Evolutionary conservation across 2,797 vertebrate species (phyloP).

Genomic region (Clamator glandarius): DNA sequence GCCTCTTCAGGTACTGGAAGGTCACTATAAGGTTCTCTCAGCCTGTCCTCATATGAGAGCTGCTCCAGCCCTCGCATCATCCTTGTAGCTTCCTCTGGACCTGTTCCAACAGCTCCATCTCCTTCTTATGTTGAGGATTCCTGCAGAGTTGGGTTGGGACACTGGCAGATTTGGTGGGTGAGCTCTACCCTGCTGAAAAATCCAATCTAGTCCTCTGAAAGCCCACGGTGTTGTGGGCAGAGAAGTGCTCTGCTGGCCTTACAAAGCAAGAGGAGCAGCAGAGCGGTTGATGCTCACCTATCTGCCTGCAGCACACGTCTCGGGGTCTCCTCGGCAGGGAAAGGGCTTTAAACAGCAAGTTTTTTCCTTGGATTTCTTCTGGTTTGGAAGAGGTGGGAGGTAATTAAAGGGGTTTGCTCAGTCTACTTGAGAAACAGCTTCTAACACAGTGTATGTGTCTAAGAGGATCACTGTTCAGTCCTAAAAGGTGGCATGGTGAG

Average conservation of each 20-base stretch:
- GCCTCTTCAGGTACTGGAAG: no score
- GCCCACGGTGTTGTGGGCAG: neutral
- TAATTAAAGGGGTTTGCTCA: neutral
- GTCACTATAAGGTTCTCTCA: no score
- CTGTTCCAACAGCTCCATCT: no score
- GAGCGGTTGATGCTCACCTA: neutral
- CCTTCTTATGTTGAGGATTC: no score
- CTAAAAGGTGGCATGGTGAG: neutral
- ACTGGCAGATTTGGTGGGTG: neutral
- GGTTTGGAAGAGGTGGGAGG: neutral
- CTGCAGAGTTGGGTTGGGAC: neutral
- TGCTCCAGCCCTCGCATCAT: no score
- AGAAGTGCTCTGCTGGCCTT: neutral
- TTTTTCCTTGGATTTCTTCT: neutral
- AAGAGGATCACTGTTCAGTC: neutral
- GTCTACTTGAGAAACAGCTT: neutral
- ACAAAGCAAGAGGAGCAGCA: neutral
- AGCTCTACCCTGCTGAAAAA: neutral
- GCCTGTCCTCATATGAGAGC: no score
- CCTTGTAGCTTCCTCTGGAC: no score
- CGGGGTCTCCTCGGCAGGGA: neutral
- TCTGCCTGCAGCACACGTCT: accelerated
- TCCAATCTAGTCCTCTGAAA: neutral
- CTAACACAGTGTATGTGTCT: neutral
- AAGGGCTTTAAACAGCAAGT: accelerated